Evolutionary conservation across 2,797 vertebrate genomes (phyloP).

Genomic region (Epinephelus malabaricus): DNA sequence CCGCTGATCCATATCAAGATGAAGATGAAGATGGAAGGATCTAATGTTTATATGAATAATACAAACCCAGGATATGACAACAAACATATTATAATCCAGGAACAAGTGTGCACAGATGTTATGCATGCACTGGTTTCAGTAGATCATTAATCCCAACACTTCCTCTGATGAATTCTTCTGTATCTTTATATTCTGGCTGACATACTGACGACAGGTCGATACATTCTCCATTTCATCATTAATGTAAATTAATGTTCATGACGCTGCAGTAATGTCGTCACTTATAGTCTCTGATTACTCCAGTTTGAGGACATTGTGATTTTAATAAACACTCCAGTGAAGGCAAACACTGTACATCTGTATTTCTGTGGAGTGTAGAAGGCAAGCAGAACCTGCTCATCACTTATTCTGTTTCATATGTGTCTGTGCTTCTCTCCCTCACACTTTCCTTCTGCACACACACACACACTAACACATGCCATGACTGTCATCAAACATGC

Average conservation of each 20-base stretch:
- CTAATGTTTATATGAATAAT: neutral
- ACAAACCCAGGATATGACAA: neutral
- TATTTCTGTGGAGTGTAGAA: constrained; percentile 29
- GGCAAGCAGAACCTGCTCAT: constrained; percentile 56
- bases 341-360: constrained; percentile 41
- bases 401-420: constrained; percentile 63
- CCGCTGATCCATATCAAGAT: no score
- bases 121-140: neutral
- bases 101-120: neutral
- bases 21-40: neutral
- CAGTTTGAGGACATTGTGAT: constrained; percentile 33
- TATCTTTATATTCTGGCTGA: neutral
- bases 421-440: constrained; percentile 41
- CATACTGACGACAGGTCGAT: neutral
- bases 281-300: constrained; percentile 46
- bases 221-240: neutral
- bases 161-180: neutral
- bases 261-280: constrained; percentile 6
- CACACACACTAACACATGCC: constrained; percentile 7
- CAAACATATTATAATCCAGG: neutral
- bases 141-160: neutral
- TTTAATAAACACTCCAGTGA: constrained; percentile 26
- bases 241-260: constrained; percentile 30
- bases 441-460: neutral
- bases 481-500: constrained; percentile 77